phyloP scores from a whole-genome alignment of 2,113 vertebrate genomes.

The Colinus virginianus region DNA sequence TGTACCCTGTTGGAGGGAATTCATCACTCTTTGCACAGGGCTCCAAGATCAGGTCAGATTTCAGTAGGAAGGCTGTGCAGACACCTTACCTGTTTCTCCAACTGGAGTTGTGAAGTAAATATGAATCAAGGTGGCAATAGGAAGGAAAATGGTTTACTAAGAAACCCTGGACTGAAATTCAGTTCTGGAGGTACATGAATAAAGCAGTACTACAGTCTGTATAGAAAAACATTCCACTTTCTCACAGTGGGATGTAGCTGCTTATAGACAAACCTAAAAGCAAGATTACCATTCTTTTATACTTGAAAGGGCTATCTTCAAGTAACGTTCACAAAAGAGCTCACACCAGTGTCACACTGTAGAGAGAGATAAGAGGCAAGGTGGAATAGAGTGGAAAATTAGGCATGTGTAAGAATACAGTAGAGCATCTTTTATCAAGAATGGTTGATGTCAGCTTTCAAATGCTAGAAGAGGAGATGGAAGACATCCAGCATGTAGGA shows the following conservation, averaged over 20 bases:
- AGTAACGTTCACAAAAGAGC: not conserved
- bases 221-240: not conserved
- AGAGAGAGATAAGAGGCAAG: not conserved
- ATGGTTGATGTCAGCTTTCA: not conserved
- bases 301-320: not conserved
- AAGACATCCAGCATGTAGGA: not conserved
- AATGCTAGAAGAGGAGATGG: not conserved
- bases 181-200: not conserved
- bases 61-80: not conserved
- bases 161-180: not conserved
- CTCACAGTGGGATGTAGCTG: not conserved
- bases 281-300: not conserved
- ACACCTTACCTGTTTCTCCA: not conserved
- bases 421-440: not conserved
- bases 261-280: not conserved
- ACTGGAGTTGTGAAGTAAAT: not conserved
- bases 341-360: not conserved
- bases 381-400: not conserved
- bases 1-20: rapidly evolving
- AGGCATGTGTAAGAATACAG: not conserved
- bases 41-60: not conserved
- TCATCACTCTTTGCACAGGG: not conserved
- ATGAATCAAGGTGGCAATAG: not conserved
- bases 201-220: not conserved
- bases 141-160: not conserved